Evolutionary conservation across 1,140 invertebrate genomes (phyloP).

Genomic region (Orchestia grillus): DNA sequence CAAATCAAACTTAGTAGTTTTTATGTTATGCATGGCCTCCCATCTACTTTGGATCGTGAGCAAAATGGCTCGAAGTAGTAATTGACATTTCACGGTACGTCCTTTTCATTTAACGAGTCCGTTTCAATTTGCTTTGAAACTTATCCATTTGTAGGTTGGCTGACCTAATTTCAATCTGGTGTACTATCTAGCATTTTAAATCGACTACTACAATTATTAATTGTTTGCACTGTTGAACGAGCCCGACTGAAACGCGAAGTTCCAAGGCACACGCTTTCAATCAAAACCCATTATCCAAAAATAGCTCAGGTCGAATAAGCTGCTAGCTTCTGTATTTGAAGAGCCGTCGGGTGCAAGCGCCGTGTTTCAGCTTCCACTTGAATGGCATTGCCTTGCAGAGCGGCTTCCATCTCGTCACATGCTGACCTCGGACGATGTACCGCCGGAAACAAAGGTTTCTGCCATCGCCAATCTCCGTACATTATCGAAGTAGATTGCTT

Average conservation of each 20-base stretch:
- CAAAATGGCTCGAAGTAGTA: too few relatives aligned
- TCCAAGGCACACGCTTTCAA: too few relatives aligned
- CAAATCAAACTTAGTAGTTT: too few relatives aligned
- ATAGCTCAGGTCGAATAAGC: neutral
- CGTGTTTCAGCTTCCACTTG: neutral
- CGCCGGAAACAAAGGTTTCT: neutral
- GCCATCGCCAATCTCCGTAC: conserved; percentile 30
- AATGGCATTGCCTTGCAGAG: neutral
- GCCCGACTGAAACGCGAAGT: neutral
- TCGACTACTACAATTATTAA: neutral
- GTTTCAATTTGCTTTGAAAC: neutral
- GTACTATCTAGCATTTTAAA: neutral
- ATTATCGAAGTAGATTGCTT: conserved; percentile 48
- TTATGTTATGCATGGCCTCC: too few relatives aligned
- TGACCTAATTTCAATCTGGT: neutral
- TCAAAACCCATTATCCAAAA: neutral
- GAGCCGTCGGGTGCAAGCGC: neutral
- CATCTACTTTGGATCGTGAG: too few relatives aligned
- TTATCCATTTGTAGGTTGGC: neutral
- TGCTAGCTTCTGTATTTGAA: neutral
- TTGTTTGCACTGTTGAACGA: neutral
- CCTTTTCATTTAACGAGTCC: too few relatives aligned
- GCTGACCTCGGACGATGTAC: neutral
- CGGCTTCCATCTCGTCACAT: neutral
- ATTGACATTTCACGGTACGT: too few relatives aligned